Base-by-base conservation (phyloP, 2,888 invertebrate genomes). In the Acrocyrtus sp. region DNA sequence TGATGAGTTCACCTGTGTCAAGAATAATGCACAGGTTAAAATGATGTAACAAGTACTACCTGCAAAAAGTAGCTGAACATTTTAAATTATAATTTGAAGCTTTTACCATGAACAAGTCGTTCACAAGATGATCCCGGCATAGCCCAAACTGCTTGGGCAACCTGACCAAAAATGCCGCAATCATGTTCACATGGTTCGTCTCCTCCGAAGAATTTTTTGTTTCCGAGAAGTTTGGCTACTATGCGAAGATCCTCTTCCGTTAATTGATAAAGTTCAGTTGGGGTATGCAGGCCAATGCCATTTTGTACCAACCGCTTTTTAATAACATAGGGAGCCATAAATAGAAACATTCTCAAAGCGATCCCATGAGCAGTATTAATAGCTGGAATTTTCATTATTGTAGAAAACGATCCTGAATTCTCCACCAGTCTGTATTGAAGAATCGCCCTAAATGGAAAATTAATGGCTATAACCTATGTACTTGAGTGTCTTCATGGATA, bases 131-230 rank as follows among this genome's bases (percentile, higher is more conserved):
- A 80, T 15, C 76, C 76, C 6, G 81, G 81, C 6, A 78, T 54
- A 53, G 76, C 80, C 82, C 83, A 85, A 17, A 82, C 68, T 3
- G 83, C 77, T 79, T 84, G 84, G 19, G 83, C 81, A 56, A 85
- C 47, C 78, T 83, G 81, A 3, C 84, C 85, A 82, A 85, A 85
- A 54, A 84, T 74, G 1, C 83, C 81, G 79, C 84, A 84, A 77
- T 85, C 85, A 5, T 75, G 72, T 54, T 76, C 78, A 24, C 63
- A 73, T 10, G 73, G 74, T 17, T 68, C 75, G 39, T 77, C 82
- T 79, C 79, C 79, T 4, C 72, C 58, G 15, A 78, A 21, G 41
- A 74, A 76, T 34, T 74, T 73, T 48, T 69, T 77, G 39, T 72
- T 72, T 53, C 77, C 81, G 2, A 81, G 62, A 24, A 78, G 26